Conservation (phyloP, 2,797 vertebrate species). For the Tokudaia tokunoshimensis region DNA sequence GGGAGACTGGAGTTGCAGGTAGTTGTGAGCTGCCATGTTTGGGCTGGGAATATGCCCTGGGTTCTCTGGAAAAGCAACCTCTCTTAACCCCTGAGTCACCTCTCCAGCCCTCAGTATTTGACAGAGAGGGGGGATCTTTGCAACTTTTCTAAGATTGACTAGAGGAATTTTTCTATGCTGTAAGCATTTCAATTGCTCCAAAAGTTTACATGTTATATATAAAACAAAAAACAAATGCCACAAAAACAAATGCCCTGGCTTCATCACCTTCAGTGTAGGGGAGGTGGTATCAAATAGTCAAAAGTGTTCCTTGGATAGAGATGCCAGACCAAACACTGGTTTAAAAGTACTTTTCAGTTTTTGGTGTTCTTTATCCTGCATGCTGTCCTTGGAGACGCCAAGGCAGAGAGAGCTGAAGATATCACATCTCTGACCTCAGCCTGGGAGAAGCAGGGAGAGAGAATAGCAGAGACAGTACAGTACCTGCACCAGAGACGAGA, state of each 20-base stretch:
- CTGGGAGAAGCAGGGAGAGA: background rate
- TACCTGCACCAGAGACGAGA: background rate
- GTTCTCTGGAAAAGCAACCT: background rate
- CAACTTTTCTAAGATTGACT: background rate
- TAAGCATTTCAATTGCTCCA: background rate
- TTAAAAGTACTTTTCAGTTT: constrained; percentile 3
- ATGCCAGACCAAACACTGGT: background rate
- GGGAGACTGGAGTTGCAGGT: background rate
- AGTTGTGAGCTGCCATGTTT: background rate
- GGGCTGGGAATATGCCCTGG: background rate
- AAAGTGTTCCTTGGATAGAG: background rate
- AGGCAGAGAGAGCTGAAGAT: background rate
- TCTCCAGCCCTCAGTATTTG: background rate
- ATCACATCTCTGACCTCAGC: background rate
- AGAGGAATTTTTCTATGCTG: background rate
- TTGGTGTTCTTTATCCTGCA: background rate
- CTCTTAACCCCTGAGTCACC: too few relatives aligned
- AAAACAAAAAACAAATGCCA: background rate
- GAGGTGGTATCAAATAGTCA: background rate
- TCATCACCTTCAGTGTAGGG: background rate
- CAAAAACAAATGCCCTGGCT: background rate
- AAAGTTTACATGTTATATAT: background rate
- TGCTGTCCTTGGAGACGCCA: background rate
- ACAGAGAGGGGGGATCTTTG: background rate
- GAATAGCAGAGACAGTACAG: background rate